Conservation (phyloP, 2,888 invertebrate genomes). For the Parnassius orleans region DNA sequence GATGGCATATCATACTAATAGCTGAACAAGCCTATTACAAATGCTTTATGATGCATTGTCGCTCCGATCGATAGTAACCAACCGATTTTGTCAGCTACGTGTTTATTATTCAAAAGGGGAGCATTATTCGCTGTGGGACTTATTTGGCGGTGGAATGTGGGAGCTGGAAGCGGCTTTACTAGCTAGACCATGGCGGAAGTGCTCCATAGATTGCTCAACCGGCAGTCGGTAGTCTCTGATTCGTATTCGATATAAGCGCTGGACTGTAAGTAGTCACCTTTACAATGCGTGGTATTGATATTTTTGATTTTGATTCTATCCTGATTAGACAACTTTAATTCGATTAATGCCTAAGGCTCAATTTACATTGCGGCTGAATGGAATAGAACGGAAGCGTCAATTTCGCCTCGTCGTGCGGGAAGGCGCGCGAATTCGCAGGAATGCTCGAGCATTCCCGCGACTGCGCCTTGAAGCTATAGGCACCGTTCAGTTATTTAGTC, state of each 20-base stretch:
- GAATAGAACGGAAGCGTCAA: too few relatives aligned
- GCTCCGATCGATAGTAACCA: constrained; percentile 20
- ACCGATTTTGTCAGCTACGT: constrained; percentile 42
- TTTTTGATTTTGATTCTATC: not conserved
- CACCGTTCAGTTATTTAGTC: too few relatives aligned
- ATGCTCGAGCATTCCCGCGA: too few relatives aligned
- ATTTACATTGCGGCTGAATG: too few relatives aligned
- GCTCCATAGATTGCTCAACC: constrained; percentile 43
- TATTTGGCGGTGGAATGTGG: constrained; percentile 72
- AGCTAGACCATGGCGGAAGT: constrained; percentile 53
- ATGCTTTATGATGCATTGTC: constrained; percentile 19
- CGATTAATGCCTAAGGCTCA: not conserved
- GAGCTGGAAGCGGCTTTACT: constrained; percentile 45
- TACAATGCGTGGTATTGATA: not conserved
- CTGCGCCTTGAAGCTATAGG: too few relatives aligned
- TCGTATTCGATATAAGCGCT: constrained; percentile 30
- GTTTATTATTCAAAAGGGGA: constrained; percentile 62
- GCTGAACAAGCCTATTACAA: constrained; percentile 10
- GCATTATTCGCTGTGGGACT: constrained; percentile 54
- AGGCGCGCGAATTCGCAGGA: too few relatives aligned
- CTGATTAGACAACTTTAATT: not conserved
- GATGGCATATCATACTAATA: constrained; percentile 18
- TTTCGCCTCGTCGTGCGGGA: too few relatives aligned
- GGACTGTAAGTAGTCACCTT: constrained; percentile 2
- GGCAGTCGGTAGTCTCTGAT: constrained; percentile 47